Percentiles rank a stretch among this genome's conserved stretches.
Conservation (phyloP, 1,140 invertebrate species). For the Agrilus planipennis region DNA sequence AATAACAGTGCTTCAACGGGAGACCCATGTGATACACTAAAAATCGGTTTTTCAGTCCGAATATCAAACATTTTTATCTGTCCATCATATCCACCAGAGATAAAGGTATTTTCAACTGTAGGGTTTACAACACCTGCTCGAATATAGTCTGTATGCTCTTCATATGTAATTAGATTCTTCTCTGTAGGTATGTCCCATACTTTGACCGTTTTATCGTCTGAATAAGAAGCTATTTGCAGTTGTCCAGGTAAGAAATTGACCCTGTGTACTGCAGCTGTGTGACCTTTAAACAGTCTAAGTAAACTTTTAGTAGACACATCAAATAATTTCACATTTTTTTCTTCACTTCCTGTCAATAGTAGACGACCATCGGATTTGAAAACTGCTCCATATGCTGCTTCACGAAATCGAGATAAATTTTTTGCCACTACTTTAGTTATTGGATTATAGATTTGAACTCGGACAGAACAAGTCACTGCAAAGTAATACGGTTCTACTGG, state of each 20-base stretch:
- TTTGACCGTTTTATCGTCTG: slow-evolving; percentile 82
- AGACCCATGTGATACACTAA: slow-evolving; percentile 74
- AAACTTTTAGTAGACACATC: slow-evolving; percentile 70
- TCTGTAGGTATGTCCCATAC: slow-evolving; percentile 87
- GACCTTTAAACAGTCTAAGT: slow-evolving; percentile 53
- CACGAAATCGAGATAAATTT: slow-evolving; percentile 75
- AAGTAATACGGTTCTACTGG: slow-evolving; percentile 77
- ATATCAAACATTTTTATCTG: slow-evolving; percentile 82
- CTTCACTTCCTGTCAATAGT: slow-evolving; percentile 77
- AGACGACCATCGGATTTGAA: slow-evolving; percentile 80
- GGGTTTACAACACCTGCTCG: slow-evolving; percentile 69
- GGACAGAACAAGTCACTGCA: slow-evolving; percentile 80
- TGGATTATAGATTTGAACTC: slow-evolving; percentile 86
- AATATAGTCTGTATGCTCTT: slow-evolving; percentile 69
- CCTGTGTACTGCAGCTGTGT: slow-evolving; percentile 59
- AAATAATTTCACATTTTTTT: slow-evolving; percentile 77
- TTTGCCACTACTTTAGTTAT: slow-evolving; percentile 73
- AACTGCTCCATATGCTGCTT: slow-evolving; percentile 73
- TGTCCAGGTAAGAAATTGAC: slow-evolving; percentile 72
- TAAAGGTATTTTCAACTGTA: slow-evolving; percentile 57
- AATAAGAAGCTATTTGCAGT: slow-evolving; percentile 74
- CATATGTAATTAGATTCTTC: slow-evolving; percentile 50
- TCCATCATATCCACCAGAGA: slow-evolving; percentile 91
- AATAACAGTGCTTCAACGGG: slow-evolving; percentile 87
- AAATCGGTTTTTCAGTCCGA: slow-evolving; percentile 54